phyloP scores from a whole-genome alignment of 2,797 vertebrate genomes.

The Alfaro cultratus region DNA sequence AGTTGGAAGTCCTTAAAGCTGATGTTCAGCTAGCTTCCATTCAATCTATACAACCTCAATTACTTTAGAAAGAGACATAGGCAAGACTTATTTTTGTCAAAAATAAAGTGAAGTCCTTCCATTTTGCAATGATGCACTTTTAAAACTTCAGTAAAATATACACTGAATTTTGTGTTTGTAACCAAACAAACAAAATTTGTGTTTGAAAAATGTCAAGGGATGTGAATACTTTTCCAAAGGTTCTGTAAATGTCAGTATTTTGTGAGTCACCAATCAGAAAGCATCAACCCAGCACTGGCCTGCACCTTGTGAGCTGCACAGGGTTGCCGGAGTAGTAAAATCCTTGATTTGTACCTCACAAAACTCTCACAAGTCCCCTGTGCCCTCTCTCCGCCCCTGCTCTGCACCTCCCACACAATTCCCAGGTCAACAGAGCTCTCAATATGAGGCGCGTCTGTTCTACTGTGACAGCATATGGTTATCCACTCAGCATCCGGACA shows the following conservation, averaged over 20 bases:
- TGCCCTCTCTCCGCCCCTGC: conserved; percentile 67
- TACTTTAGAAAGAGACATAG: background rate
- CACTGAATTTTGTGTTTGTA: background rate
- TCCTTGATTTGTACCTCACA: conserved; percentile 83
- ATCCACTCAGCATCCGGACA: conserved; percentile 81
- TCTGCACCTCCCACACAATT: conserved; percentile 82
- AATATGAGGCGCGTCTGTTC: conserved; percentile 80
- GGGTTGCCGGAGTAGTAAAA: conserved; percentile 75
- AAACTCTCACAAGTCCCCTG: conserved; percentile 78
- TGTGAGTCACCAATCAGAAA: conserved; percentile 27
- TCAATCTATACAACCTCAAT: background rate
- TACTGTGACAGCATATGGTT: conserved; percentile 85
- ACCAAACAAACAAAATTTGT: background rate
- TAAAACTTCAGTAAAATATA: background rate
- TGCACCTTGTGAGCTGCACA: conserved; percentile 53
- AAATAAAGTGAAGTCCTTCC: background rate
- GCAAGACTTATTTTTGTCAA: background rate
- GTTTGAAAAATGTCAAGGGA: background rate
- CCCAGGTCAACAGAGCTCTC: conserved; percentile 83
- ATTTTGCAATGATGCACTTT: background rate
- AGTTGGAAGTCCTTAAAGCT: background rate
- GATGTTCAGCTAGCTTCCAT: background rate
- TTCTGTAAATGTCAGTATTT: conserved; percentile 26
- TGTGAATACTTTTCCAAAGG: background rate
- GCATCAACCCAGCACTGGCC: conserved; percentile 25